Conservation (phyloP, 2,888 invertebrate species). For the Trachelus tabidus region DNA sequence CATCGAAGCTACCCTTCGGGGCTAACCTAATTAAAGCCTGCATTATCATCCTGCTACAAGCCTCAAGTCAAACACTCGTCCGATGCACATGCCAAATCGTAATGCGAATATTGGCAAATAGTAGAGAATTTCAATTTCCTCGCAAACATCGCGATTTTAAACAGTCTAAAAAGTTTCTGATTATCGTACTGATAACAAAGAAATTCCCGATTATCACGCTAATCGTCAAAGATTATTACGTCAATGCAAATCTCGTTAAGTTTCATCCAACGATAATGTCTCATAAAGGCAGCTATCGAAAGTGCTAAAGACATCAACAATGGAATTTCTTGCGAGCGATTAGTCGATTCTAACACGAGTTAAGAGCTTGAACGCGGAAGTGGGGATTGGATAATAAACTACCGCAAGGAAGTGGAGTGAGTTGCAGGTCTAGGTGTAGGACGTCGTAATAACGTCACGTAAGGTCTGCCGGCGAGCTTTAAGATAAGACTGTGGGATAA, state of each 20-base stretch:
- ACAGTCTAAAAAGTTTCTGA: not conserved
- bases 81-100: not conserved
- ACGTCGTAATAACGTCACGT: not conserved
- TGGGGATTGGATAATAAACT: not conserved
- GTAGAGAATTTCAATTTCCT: not conserved
- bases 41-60: slow-evolving; percentile 36
- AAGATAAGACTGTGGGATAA: slow-evolving; percentile 24
- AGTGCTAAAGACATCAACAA: not conserved
- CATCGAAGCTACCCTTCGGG: slow-evolving; percentile 22
- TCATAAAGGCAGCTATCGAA: not conserved
- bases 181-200: too few species aligned
- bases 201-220: too few species aligned
- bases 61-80: not conserved
- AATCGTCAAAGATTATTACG: not conserved
- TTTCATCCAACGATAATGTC: not conserved
- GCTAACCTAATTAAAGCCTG: slow-evolving; percentile 49
- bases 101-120: not conserved
- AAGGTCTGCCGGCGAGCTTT: slow-evolving; percentile 1
- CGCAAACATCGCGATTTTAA: too few species aligned
- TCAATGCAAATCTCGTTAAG: not conserved
- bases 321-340: not conserved
- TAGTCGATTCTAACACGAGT: not conserved
- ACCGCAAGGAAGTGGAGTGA: not conserved
- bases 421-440: not conserved
- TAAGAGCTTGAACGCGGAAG: not conserved